Evolutionary conservation across 2,888 invertebrate species (phyloP).

Genomic region (Rhagium mordax): DNA sequence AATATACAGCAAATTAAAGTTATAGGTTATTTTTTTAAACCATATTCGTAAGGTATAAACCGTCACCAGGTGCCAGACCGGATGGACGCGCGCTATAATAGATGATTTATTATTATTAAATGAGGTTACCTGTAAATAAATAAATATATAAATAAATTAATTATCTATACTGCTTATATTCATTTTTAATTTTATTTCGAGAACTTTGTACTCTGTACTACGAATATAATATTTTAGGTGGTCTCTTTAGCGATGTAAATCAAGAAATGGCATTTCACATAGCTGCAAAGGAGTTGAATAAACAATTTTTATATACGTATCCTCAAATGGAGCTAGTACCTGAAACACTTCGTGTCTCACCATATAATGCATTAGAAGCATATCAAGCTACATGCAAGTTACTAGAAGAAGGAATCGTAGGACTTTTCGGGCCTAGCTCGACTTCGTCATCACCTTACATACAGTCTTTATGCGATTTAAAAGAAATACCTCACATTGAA

Average conservation of each 20-base stretch:
- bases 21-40: no score
- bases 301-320: conserved; percentile 42
- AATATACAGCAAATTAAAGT: no score
- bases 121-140: no score
- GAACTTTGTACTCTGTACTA: no score
- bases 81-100: no score
- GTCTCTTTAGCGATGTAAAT: conserved; percentile 52
- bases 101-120: no score
- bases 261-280: conserved; percentile 54
- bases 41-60: no score
- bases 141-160: no score
- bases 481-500: conserved; percentile 70
- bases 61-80: no score
- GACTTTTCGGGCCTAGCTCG: conserved; percentile 77
- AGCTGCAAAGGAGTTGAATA: conserved; percentile 49
- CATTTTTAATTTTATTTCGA: no score
- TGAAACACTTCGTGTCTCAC: conserved; percentile 41
- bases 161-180: no score
- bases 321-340: conserved; percentile 49
- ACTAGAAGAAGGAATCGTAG: conserved; percentile 72
- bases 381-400: conserved; percentile 57
- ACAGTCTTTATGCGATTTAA: conserved; percentile 77
- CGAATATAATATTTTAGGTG: conserved; percentile 46
- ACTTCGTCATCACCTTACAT: conserved; percentile 74
- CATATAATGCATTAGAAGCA: conserved; percentile 50